Conservation (phyloP, 53 echinoderm and acorn worm genomes). For the Echinometra lucunter region DNA sequence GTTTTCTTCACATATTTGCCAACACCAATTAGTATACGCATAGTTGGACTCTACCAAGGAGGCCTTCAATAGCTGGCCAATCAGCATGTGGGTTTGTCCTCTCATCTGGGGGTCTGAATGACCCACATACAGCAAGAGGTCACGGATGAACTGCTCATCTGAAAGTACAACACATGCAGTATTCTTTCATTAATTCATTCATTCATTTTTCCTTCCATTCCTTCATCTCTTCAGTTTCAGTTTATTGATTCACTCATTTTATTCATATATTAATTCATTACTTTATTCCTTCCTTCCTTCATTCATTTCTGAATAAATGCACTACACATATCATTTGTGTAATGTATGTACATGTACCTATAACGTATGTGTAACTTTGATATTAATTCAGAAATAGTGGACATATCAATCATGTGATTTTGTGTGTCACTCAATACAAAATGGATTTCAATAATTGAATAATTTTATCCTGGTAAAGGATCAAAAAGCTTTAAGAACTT, state of each 20-base stretch:
- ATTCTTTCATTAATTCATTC: neutral
- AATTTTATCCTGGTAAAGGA: too few relatives aligned
- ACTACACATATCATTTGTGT: too few relatives aligned
- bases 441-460: too few relatives aligned
- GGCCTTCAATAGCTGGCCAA: slow-evolving; percentile 82
- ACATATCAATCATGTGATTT: too few relatives aligned
- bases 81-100: slow-evolving; percentile 79
- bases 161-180: neutral
- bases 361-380: too few relatives aligned
- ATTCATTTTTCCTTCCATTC: neutral
- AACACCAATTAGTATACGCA: slow-evolving; percentile 84
- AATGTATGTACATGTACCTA: too few relatives aligned
- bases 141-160: slow-evolving; percentile 92
- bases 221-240: neutral
- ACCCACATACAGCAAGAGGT: slow-evolving; percentile 81
- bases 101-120: slow-evolving; percentile 95
- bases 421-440: too few relatives aligned
- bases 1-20: slow-evolving; percentile 75
- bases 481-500: too few relatives aligned
- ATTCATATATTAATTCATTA: neutral
- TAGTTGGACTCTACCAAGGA: slow-evolving; percentile 82
- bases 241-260: neutral
- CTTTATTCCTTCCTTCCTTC: neutral
- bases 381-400: too few relatives aligned
- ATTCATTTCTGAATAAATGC: too few relatives aligned